Evolutionary conservation across 2,888 invertebrate genomes (phyloP).

Genomic region (Lochmaea crataegi): DNA sequence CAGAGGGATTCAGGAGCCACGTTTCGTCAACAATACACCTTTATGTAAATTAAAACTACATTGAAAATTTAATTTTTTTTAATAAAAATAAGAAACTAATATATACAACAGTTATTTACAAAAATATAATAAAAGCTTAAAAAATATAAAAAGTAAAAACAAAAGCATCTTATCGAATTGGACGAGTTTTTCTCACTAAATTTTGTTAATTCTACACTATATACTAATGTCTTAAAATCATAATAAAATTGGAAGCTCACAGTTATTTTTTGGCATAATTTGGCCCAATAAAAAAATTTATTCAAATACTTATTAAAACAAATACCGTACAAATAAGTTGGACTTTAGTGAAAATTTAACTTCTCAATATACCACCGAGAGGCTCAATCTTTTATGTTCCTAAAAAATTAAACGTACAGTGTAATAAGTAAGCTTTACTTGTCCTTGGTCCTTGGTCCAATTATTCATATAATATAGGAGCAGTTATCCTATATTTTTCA

Average conservation of each 20-base stretch:
- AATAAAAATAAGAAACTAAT: not conserved
- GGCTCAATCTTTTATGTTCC: too few relatives aligned
- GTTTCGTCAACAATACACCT: not conserved
- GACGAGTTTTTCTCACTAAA: not conserved
- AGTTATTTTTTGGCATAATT: not conserved
- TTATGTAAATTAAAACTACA: not conserved
- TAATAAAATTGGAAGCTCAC: not conserved
- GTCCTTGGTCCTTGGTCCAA: too few relatives aligned
- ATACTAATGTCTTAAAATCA: not conserved
- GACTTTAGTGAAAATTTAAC: too few relatives aligned
- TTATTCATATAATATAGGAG: too few relatives aligned
- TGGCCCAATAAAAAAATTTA: not conserved
- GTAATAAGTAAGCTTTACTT: too few relatives aligned
- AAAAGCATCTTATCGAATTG: not conserved
- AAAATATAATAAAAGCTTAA: not conserved
- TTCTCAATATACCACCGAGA: too few relatives aligned
- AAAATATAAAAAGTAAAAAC: not conserved
- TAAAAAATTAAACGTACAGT: too few relatives aligned
- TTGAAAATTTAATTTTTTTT: not conserved
- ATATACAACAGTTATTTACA: conserved; percentile 10
- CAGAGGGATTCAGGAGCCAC: too few relatives aligned
- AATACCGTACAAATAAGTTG: not conserved
- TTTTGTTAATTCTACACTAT: not conserved
- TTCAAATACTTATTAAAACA: too few relatives aligned
- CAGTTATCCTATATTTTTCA: too few relatives aligned